Evolutionary conservation across 2,888 invertebrate species (phyloP), one percentile per base, ranked within the genome.

Genomic region (Rhogogaster chlorosoma): DNA sequence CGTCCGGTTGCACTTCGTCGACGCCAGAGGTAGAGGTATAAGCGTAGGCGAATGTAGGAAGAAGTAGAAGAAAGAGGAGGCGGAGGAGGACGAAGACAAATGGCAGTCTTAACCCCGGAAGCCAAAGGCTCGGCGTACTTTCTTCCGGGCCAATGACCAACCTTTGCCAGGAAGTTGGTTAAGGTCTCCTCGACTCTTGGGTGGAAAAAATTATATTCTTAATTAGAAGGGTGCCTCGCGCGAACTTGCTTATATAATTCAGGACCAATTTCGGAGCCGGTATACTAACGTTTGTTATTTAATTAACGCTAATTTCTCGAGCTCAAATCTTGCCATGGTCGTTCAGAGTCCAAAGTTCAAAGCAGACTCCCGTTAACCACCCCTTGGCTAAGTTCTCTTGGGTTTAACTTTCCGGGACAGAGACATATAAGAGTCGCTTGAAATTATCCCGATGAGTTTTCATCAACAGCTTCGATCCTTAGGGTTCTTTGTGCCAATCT

Each of bases 41-140:
- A 77, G 49, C 73, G 73, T 38, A 26, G 42, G 73, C 42, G 26
- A 29, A 73, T 9, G 45, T 22, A 15, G 71, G 26, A 29, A 75
- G 71, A 36, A 22, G 29, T 9, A 64, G 18, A 29, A 36, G 18
- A 15, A 36, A 22, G 26, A 15, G 90, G 89, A 91, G 91, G 92
- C 91, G 90, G 92, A 90, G 91, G 90, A 90, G 91, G 92, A 92
- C 92, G 90, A 91, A 90, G 92, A 92, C 92, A 92, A 91, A 92
- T 92, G 92, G 91, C 90, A 88, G 89, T 89, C 90, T 90, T 90
- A 91, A 90, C 90, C 89, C 89, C 91, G 89, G 89, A 89, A 90
- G 92, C 87, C 36, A 22, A 87, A 87, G 26, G 38, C 70, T 61
- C 9, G 10, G 53, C 38, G 80, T 18, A 61, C 45, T 38, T 91